Base-by-base conservation (phyloP, 1,140 invertebrate genomes). In the Drosophila miranda region DNA sequence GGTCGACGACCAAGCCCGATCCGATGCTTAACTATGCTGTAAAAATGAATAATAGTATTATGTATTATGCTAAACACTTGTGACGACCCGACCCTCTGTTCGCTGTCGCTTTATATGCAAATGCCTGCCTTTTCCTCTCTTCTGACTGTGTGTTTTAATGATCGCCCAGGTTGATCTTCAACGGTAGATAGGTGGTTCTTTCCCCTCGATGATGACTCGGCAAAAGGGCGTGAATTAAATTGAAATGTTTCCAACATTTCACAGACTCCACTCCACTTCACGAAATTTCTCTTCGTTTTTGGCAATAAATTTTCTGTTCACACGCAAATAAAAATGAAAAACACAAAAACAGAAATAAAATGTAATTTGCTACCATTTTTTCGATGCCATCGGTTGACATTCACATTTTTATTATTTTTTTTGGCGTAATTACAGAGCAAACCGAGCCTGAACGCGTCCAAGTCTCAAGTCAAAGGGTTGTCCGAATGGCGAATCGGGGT, bases 321-420 rank as follows among this genome's bases (percentile, higher is more conserved):
- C 81, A 84, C 81, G 81, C 63, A 45, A 74, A 72, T 54, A 60
- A 57, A 73, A 71, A 34, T 38, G 8, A 62, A 21, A 26, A 21
- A 54, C 16, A 61, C 60, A 49, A 81, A 81, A 71, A 63, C 76
- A 50, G 81, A 68, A 50, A 86, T 86, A 86, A 70, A 86, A 81
- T 87, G 81, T 87, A 87, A 87, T 86, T 84, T 81, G 74, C 77
- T 63, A 72, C 70, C 46, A 62, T 78, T 77, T 83, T 62, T 75
- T 79, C 19, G 71, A 42, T 60, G 43, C 42, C 69, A 26, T 53
- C 51, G 38, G 63, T 86, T 86, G 82, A 78, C 82, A 86, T 81
- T 86, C 78, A 87, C 81, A 87, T 78, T 78, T 87, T 87, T 67
- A 71, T 81, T 75, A 87, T 78, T 78, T 87, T 87, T 68, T 81